Evolutionary conservation across 2,113 vertebrate species (phyloP), one percentile per base, ranked within the genome.

Genomic region (Galemys pyrenaicus): DNA sequence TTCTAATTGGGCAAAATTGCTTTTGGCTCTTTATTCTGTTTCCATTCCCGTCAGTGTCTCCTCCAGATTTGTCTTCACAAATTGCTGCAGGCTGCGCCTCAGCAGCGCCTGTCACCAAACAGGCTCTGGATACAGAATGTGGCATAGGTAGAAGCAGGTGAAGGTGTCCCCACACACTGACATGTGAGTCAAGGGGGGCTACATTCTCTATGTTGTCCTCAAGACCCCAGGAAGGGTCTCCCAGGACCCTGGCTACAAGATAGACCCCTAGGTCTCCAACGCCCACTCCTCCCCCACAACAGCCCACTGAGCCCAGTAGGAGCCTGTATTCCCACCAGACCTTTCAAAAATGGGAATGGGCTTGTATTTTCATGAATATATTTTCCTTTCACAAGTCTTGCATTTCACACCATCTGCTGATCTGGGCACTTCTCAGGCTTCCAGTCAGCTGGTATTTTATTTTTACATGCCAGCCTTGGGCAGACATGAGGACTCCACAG

Each of bases 401-500:
- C 80, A 87, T 90, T 91, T 95, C 96, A 89, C 62, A 96, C 96
- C 96, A 96, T 92, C 96, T 96, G 96, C 89, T 87, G 87, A 96
- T 94, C 87, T 91, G 95, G 95, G 93, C 89, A 84, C 82, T 94
- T 95, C 77, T 82, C 75, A 62, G 41, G 60, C 91, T 94, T 91
- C 95, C 91, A 96, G 95, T 87, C 92, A 94, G 95, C 46, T 83
- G 70, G 82, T 6, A 67, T 58, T 64, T 94, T 97, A 97, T 97
- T 97, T 97, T 97, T 96, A 97, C 95, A 78, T 68, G 79, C 79
- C 94, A 78, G 95, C 64, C 95, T 95, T 70, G 91, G 77, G 94
- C 79, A 85, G 78, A 74, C 85, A 67, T 35, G 94, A 89, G 92
- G 89, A 87, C 87, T 64, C 90, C 62, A 75, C 67, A 54, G 89